Evolutionary conservation across 2,113 vertebrate genomes (phyloP).

Genomic region (Caranx melampygus): DNA sequence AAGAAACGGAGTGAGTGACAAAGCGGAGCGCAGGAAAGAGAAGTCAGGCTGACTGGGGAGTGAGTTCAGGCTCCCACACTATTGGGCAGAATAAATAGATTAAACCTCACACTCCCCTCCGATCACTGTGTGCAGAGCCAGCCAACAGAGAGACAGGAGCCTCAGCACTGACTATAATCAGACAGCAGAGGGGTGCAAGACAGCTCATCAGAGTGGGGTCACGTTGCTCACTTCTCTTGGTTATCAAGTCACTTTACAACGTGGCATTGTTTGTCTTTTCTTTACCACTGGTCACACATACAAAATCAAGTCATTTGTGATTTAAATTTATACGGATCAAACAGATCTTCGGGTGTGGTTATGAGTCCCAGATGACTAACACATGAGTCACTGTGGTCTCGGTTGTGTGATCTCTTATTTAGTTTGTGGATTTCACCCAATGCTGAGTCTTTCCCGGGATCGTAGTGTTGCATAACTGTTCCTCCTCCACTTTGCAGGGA

Average conservation of each 20-base stretch:
- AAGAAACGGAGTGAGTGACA: conserved; percentile 16
- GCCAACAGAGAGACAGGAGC: conserved; percentile 7
- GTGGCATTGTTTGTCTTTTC: background rate
- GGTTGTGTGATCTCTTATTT: background rate
- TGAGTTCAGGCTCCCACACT: conserved; percentile 57
- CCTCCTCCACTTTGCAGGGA: conserved; percentile 83
- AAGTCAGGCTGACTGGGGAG: conserved; percentile 70
- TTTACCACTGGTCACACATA: background rate
- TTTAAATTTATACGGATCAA: background rate
- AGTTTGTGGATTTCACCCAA: background rate
- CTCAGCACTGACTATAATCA: conserved; percentile 16
- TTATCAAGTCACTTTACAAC: background rate
- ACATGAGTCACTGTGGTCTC: conserved; percentile 58
- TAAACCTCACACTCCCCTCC: conserved; percentile 47
- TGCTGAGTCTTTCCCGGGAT: background rate
- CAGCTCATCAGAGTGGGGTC: background rate
- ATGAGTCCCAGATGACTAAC: conserved; percentile 48
- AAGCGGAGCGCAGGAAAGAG: conserved; percentile 23
- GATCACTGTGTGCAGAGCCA: conserved; percentile 23
- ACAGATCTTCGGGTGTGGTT: background rate
- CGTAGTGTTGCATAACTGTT: conserved; percentile 7
- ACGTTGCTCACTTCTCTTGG: background rate
- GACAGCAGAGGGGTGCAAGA: background rate
- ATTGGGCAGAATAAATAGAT: conserved; percentile 87
- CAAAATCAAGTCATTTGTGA: background rate